Evolutionary conservation across 2,113 vertebrate species (phyloP).

Genomic region (Laticauda laticaudata): DNA sequence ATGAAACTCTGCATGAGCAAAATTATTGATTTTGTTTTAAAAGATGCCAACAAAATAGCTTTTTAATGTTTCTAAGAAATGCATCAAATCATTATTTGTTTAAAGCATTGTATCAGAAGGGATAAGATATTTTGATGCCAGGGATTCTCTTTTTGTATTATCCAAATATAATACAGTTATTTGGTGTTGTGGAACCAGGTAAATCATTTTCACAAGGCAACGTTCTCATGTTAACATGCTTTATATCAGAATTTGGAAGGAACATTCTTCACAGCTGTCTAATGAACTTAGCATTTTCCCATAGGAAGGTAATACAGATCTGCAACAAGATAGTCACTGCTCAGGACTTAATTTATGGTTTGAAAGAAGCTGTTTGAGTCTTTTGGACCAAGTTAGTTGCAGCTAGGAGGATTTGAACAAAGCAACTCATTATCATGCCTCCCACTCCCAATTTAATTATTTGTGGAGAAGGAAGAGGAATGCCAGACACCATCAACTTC

Average conservation of each 20-base stretch:
- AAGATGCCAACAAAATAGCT: constrained; percentile 52
- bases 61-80: constrained; percentile 62
- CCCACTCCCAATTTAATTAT: neutral
- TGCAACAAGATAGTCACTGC: neutral
- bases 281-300: constrained; percentile 17
- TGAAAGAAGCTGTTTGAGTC: neutral
- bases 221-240: constrained; percentile 59
- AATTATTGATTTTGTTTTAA: constrained; percentile 23
- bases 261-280: constrained; percentile 18
- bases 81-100: constrained; percentile 65
- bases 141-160: constrained; percentile 58
- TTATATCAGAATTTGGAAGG: constrained; percentile 47
- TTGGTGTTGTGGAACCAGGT: constrained; percentile 56
- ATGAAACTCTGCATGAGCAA: neutral
- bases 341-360: constrained; percentile 11
- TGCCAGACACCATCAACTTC: neutral
- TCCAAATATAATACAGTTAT: constrained; percentile 68
- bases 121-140: constrained; percentile 55
- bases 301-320: constrained; percentile 3
- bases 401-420: neutral
- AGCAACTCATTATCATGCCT: neutral
- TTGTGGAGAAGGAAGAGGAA: neutral
- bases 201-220: constrained; percentile 53
- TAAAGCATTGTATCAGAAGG: constrained; percentile 53
- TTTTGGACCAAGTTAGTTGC: neutral